Evolutionary conservation across 1,140 invertebrate species (phyloP).

Genomic region (Danaus plexippus): DNA sequence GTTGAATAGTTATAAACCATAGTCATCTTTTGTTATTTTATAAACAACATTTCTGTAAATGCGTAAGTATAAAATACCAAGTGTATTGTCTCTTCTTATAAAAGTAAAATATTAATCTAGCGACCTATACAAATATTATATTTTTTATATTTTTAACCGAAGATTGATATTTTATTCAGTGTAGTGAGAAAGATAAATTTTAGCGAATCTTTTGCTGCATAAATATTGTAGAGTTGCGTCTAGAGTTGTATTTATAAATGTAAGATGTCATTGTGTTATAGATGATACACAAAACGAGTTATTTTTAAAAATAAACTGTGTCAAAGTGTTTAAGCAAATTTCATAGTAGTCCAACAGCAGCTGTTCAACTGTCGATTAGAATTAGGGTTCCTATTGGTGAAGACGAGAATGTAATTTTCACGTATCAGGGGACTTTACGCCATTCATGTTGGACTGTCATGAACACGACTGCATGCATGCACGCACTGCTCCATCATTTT

Average conservation of each 20-base stretch:
- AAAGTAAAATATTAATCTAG: too few species aligned
- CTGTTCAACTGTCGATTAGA: constrained; percentile 39
- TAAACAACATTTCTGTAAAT: constrained; percentile 14
- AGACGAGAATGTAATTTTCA: constrained; percentile 37
- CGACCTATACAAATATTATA: too few species aligned
- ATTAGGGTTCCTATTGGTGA: constrained; percentile 27
- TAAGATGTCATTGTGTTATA: too few species aligned
- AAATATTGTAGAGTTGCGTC: too few species aligned
- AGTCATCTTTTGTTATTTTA: constrained; percentile 20
- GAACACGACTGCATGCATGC: constrained; percentile 33
- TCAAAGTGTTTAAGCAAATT: constrained; percentile 8
- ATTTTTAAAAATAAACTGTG: too few species aligned
- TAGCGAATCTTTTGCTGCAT: too few species aligned
- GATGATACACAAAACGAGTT: too few species aligned
- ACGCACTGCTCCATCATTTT: background rate
- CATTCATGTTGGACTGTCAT: constrained; percentile 37
- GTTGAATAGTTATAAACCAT: constrained; percentile 22
- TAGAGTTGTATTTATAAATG: too few species aligned
- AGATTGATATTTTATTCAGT: too few species aligned
- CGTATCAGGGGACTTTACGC: constrained; percentile 30
- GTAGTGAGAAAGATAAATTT: too few species aligned
- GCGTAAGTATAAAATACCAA: constrained; percentile 1
- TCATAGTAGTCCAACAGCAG: constrained; percentile 9
- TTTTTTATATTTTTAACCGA: too few species aligned
- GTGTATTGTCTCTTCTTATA: background rate